Evolutionary conservation across 92 coral and sea anemone species (phyloP), one percentile per base, ranked within the genome.

Genomic region (Nematostella vectensis): DNA sequence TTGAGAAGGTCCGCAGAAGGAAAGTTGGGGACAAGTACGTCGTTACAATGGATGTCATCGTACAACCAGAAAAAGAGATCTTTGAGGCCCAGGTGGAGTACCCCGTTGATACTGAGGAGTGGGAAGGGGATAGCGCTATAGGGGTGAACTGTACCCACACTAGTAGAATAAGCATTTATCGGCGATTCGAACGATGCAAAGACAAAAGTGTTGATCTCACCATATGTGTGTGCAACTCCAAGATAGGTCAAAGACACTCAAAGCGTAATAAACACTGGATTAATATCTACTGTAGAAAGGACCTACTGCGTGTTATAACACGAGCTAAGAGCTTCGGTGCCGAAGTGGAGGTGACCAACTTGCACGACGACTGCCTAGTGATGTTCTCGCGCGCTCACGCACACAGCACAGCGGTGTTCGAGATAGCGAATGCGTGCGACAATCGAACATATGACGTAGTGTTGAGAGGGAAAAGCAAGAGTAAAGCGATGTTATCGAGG

Each of bases 1-100:
- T 85, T 55, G 77, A 81, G 62, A 89, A 89, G 60, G 70, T 85
- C 36, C 97, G 97, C 15, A 78, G 83, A 25, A 83, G 95, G 22
- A 19, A 65, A 1, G 55, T 65, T 9, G 73, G 79, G 25, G 56
- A 57, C 6, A 67, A 43, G 4, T 74, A 50, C 43, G 29, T 71
- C 2, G 76, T 85, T 1, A 89, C 95, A 1, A 85, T 89, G 94
- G 97, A 89, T 49, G 37, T 89, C 16, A 69, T 68, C 1, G 95
- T 89, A 11, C 68, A 36, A 0, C 97, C 97, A 6, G 85, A 76
- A 58, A 31, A 63, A 6, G 85, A 82, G 62, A 82, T 85, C 50
- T 89, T 89, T 47, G 89, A 85, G 60, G 78, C 74, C 31, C 97
- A 89, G 54, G 64, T 87, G 13, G 68, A 55, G 38, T 75, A 89